A percentile compares a stretch with the other conserved stretches of the same genome.
phyloP scores from a whole-genome alignment of 2,797 vertebrate genomes.

The Gouania willdenowi region DNA sequence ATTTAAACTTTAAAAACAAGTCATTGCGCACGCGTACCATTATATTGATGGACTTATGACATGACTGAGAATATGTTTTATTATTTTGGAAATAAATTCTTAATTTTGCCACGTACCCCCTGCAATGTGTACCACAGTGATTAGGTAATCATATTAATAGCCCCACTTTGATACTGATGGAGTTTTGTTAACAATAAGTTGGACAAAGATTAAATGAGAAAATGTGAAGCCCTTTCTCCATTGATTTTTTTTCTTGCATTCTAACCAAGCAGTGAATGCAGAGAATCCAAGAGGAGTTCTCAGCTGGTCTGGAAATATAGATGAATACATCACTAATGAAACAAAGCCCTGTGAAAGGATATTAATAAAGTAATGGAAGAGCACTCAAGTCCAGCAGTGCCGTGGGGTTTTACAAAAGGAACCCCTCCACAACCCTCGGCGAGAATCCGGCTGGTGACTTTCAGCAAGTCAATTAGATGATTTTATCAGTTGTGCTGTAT shows the following conservation, averaged over 20 bases:
- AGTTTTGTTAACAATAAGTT: constrained; percentile 39
- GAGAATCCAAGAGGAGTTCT: constrained; percentile 9
- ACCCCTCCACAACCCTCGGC: constrained; percentile 2
- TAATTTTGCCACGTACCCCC: too few species aligned
- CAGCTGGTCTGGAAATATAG: constrained; percentile 5
- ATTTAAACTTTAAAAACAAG: too few species aligned
- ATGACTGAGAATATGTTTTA: too few species aligned
- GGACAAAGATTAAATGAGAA: constrained; percentile 17
- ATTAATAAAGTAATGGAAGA: constrained; percentile 3
- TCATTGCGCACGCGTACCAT: too few species aligned
- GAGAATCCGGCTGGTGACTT: constrained; percentile 7
- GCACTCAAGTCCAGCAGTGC: background rate
- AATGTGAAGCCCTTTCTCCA: constrained; percentile 8
- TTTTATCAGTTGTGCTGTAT: constrained; percentile 7
- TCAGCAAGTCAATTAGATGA: background rate
- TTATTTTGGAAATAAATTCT: too few species aligned
- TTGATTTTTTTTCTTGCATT: constrained; percentile 13
- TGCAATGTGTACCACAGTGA: constrained; percentile 13
- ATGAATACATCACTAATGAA: constrained; percentile 19
- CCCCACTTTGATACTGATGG: constrained; percentile 16
- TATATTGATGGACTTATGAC: too few species aligned
- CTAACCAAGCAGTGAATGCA: constrained; percentile 2
- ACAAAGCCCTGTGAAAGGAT: constrained; percentile 14
- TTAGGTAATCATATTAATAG: constrained; percentile 23
- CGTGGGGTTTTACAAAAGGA: constrained; percentile 4